Evolutionary conservation across 2,113 vertebrate genomes (phyloP).

Genomic region (Alethe castanea): DNA sequence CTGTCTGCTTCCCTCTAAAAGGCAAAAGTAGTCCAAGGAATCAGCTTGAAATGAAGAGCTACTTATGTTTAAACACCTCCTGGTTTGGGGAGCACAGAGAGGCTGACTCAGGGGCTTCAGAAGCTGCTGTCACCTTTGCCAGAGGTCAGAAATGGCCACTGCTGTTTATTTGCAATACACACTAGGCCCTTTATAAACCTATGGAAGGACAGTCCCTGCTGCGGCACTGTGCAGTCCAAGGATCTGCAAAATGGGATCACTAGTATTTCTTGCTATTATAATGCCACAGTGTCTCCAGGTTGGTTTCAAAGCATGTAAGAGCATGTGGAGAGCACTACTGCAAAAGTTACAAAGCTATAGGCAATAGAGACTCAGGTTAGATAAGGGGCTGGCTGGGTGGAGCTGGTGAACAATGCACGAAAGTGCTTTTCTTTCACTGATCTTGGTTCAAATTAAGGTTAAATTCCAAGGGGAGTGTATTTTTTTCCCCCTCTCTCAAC

Average conservation of each 20-base stretch:
- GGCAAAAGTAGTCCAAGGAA: background rate
- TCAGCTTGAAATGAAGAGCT: background rate
- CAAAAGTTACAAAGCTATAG: slow-evolving; percentile 67
- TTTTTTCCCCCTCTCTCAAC: background rate
- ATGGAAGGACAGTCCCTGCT: background rate
- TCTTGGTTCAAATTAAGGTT: slow-evolving; percentile 84
- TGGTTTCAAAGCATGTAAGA: slow-evolving; percentile 56
- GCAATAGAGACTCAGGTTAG: slow-evolving; percentile 74
- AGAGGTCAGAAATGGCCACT: background rate
- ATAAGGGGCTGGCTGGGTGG: slow-evolving; percentile 79
- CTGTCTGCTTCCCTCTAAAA: slow-evolving; percentile 6
- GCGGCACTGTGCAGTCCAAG: background rate
- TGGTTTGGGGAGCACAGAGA: background rate
- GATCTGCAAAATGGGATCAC: background rate
- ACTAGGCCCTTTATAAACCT: background rate
- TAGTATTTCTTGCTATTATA: slow-evolving; percentile 10
- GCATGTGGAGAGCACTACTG: slow-evolving; percentile 47
- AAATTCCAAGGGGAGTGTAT: slow-evolving; percentile 77
- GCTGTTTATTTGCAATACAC: background rate
- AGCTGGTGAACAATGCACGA: slow-evolving; percentile 74
- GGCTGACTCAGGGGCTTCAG: background rate
- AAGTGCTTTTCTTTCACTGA: slow-evolving; percentile 80
- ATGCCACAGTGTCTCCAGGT: slow-evolving; percentile 23
- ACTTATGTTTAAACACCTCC: background rate
- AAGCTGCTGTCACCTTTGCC: background rate